Base-by-base conservation (phyloP, 1,140 invertebrate species). In the Scaptomyza graminum region DNA sequence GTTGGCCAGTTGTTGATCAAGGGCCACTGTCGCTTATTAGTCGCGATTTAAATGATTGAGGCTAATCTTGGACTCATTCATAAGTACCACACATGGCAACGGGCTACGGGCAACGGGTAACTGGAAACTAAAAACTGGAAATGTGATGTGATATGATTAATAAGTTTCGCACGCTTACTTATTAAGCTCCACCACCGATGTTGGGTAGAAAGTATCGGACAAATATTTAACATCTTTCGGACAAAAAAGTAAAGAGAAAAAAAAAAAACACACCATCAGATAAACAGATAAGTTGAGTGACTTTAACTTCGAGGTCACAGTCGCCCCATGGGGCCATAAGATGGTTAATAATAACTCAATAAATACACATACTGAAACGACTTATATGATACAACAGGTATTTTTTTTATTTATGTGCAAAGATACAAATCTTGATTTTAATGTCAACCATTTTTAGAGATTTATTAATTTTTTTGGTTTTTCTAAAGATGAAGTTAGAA, bases 111-210 rank as follows among this genome's bases (percentile, higher is more conserved):
- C 9, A 65, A 57, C 41, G 50, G 71, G 68, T 31, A 54, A 50
- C 22, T 39, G 22, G 6, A 31, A 31, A 31, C 28, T n/a, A 50
- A 50, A 13, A 70, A 70, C 46, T 62, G 43, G 54, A 59, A 65
- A 22, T 50, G 31, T 76, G 71, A 68, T 69, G 63, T 65, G 79
- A 75, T 82, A 78, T 85, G 81, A 85, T 87, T 87, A 87, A 85
- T 87, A 81, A 82, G 82, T 81, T 81, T 85, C 81, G 78, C 81
- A 85, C 82, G 81, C 77, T 81, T 87, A 87, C 69, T 81, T 85
- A 87, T 85, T 74, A 76, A 81, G 65, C 49, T 61, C 55, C 66
- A 66, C 39, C 60, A 34, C 41, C 41, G 16, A n/a, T 15, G 49
- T 44, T 52, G 31, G 22, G 52, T 76, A 70, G 59, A 56, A 69